A percentile compares a stretch with the other conserved stretches of the same genome.
Evolutionary conservation across 2,113 vertebrate species (phyloP).

Genomic region (Gymnocephalus cernua): DNA sequence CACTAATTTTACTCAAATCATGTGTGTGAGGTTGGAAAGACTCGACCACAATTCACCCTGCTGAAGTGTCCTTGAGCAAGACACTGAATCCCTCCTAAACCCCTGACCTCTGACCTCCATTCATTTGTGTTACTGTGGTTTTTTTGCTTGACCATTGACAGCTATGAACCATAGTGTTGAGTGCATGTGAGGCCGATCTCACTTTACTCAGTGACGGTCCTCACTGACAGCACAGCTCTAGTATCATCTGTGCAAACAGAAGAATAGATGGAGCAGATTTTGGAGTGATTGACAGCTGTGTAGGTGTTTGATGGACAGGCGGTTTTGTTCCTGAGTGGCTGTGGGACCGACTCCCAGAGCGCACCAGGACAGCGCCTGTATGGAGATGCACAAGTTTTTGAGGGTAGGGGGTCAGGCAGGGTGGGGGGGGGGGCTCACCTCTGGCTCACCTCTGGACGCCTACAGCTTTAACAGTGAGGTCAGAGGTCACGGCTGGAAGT

Average conservation of each 20-base stretch:
- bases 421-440: constrained; percentile 27
- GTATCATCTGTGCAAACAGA: constrained; percentile 24
- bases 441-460: constrained; percentile 64
- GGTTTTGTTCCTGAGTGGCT: constrained; percentile 65
- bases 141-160: constrained; percentile 15
- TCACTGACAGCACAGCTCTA: constrained; percentile 8
- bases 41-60: neutral
- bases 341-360: constrained; percentile 64
- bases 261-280: neutral
- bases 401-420: constrained; percentile 57
- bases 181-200: constrained; percentile 21
- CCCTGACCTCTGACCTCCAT: constrained; percentile 36
- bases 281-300: constrained; percentile 79
- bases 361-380: constrained; percentile 67
- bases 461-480: constrained; percentile 67
- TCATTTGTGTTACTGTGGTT: constrained; percentile 27
- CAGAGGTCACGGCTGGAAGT: constrained; percentile 74
- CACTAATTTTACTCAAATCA: neutral
- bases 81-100: neutral
- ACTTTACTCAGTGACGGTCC: constrained; percentile 11
- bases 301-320: constrained; percentile 77
- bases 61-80: constrained; percentile 32
- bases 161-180: constrained; percentile 4
- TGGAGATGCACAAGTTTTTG: constrained; percentile 53
- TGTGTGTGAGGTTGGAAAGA: neutral